Evolutionary conservation across 2,888 invertebrate species (phyloP), one percentile per base, ranked within the genome.

Genomic region (Epinotia nisella): DNA sequence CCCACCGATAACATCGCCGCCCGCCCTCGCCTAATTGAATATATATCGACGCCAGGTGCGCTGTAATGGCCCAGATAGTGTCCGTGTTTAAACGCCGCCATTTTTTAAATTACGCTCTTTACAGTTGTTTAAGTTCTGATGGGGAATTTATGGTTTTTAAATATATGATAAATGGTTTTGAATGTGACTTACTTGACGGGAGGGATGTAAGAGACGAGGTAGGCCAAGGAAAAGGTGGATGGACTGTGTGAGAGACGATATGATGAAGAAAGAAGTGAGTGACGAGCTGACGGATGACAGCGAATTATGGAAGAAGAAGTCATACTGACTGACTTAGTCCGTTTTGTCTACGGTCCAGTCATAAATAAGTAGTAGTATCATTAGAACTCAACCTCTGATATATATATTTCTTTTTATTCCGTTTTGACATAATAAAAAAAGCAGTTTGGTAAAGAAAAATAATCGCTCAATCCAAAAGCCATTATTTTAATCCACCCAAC

Each of bases 1-100:
- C 69, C 82, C 81, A 71, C 74, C 74, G 84, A 84, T 85, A 80
- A 39, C 78, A 85, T 85, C 66, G 65, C 75, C 76, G 77, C 78
- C 77, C 77, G 76, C 78, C 80, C 59, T 51, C 69, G 49, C 59
- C 74, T 74, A 74, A 74, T 74, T 74, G 74, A 74, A 74, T 74
- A 73, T 71, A 71, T 73, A 74, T 74, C 70, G 73, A 62, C 64
- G 69, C 69, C 70, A 70, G 74, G 77, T 76, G 53, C 70, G 60
- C 68, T 59, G 71, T 82, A 81, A 81, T 81, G 81, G 78, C 59
- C 15, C 35, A 75, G 82, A 81, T 81, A 79, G 74, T 70, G 74
- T 41, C 55, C 66, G 56, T 66, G 65, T 55, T 58, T 65, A 66
- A 66, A 66, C 41, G 41, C 13, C 2, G 21, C 66, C 53, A 24